These are phyloP conservation scores for Dermochelys coriacea DNA, from an alignment of 2,797 vertebrate genomes.

Conservation along the genomic window DNA sequence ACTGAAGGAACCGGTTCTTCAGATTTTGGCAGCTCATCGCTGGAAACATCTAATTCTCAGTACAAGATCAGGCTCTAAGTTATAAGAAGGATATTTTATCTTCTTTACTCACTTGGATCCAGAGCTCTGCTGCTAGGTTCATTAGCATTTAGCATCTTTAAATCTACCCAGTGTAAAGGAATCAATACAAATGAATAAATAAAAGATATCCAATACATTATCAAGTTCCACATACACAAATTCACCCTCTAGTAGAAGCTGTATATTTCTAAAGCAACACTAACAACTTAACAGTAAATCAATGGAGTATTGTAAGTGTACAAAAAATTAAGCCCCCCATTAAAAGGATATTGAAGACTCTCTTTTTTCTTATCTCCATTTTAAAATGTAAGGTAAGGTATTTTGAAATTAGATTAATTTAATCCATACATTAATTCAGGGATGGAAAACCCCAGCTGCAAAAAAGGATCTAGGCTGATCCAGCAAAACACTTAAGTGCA, in stretches of 20 bases:
- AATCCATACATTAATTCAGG: background rate
- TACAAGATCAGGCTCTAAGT: slow-evolving; percentile 16
- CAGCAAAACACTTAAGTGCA: background rate
- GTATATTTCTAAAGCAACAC: slow-evolving; percentile 1
- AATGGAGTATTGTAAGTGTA: background rate
- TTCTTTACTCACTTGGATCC: background rate
- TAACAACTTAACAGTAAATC: slow-evolving; percentile 23
- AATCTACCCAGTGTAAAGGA: slow-evolving; percentile 27
- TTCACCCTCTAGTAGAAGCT: background rate
- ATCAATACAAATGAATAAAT: slow-evolving; percentile 27
- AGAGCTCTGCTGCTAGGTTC: background rate
- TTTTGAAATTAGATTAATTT: background rate
- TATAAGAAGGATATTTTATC: background rate
- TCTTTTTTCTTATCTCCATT: background rate
- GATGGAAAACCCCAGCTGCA: background rate
- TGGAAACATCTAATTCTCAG: accelerated
- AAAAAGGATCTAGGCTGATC: background rate
- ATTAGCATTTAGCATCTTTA: background rate
- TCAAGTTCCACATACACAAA: background rate
- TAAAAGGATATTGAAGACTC: background rate
- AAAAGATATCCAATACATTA: background rate
- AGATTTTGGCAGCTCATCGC: background rate
- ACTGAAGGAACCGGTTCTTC: too few relatives aligned
- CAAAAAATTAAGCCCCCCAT: background rate
- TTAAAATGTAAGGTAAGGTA: background rate